A percentile compares a stretch with the other conserved stretches of the same genome.
These are phyloP conservation scores for Lagopus leucura DNA, from an alignment of 2,113 vertebrate genomes.

Conservation along the genomic window DNA sequence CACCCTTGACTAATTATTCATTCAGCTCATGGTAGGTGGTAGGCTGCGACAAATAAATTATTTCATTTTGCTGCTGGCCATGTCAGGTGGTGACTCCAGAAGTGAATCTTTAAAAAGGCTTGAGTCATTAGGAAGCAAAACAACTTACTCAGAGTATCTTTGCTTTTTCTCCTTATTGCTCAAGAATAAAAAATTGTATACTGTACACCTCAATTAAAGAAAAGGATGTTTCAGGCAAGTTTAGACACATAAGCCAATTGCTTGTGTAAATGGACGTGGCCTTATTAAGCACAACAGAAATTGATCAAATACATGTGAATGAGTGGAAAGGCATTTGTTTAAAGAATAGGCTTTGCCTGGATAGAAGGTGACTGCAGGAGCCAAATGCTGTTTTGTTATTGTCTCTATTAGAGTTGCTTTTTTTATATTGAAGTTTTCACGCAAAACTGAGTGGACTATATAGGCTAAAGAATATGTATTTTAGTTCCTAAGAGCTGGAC, in stretches of 20 bases:
- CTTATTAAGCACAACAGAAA: conserved; percentile 27
- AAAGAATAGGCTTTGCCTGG: not conserved
- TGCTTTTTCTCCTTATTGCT: conserved; percentile 65
- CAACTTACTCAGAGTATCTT: conserved; percentile 50
- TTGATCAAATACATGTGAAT: not conserved
- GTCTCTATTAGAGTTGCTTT: not conserved
- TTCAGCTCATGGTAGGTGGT: conserved; percentile 55
- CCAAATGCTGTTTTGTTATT: not conserved
- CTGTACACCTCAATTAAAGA: conserved; percentile 11
- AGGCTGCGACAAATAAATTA: conserved; percentile 59
- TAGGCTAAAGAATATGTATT: not conserved
- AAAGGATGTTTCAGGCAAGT: conserved; percentile 36
- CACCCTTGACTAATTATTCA: conserved; percentile 61
- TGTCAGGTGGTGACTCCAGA: conserved; percentile 32
- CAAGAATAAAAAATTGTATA: conserved; percentile 26
- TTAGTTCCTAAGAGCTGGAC: not conserved
- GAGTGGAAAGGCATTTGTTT: conserved; percentile 14
- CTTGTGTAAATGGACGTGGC: conserved; percentile 23
- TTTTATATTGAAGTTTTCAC: not conserved
- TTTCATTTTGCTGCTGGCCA: conserved; percentile 67
- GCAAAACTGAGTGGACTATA: not conserved
- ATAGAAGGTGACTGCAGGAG: not conserved
- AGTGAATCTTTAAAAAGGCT: conserved; percentile 40
- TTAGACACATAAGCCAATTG: conserved; percentile 25
- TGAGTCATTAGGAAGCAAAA: conserved; percentile 67